Conservation (phyloP, 2,113 vertebrate species). For the Misgurnus anguillicaudatus region DNA sequence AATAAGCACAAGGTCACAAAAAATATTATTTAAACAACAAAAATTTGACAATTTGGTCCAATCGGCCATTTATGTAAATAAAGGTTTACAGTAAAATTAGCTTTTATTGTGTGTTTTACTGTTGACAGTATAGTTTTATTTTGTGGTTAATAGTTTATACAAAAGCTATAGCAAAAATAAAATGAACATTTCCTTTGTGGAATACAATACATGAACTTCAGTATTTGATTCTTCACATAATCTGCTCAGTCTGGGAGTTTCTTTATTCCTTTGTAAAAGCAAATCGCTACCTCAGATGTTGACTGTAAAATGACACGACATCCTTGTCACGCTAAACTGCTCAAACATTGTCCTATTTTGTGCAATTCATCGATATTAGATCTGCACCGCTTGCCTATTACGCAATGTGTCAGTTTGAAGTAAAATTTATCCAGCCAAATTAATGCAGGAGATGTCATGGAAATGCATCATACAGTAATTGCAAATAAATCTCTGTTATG, state of each 20-base stretch:
- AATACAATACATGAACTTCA: neutral
- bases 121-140: no score
- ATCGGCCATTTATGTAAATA: no score
- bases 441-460: slow-evolving; percentile 27
- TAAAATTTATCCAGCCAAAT: slow-evolving; percentile 38
- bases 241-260: neutral
- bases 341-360: slow-evolving; percentile 34
- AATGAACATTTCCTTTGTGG: neutral
- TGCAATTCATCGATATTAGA: slow-evolving; percentile 24
- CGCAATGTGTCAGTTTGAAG: slow-evolving; percentile 16
- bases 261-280: neutral
- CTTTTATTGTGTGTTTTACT: no score
- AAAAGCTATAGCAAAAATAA: no score
- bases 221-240: neutral
- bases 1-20: no score
- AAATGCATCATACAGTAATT: slow-evolving; percentile 27
- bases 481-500: slow-evolving; percentile 51
- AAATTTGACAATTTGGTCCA: no score
- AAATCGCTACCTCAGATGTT: slow-evolving; percentile 34
- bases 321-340: slow-evolving; percentile 32
- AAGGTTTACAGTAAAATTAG: no score
- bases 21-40: no score
- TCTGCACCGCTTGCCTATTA: slow-evolving; percentile 25
- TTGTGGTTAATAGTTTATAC: no score
- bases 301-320: slow-evolving; percentile 16